Evolutionary conservation across 1,140 invertebrate genomes (phyloP).

Genomic region (Drosophila pseudoananassae): DNA sequence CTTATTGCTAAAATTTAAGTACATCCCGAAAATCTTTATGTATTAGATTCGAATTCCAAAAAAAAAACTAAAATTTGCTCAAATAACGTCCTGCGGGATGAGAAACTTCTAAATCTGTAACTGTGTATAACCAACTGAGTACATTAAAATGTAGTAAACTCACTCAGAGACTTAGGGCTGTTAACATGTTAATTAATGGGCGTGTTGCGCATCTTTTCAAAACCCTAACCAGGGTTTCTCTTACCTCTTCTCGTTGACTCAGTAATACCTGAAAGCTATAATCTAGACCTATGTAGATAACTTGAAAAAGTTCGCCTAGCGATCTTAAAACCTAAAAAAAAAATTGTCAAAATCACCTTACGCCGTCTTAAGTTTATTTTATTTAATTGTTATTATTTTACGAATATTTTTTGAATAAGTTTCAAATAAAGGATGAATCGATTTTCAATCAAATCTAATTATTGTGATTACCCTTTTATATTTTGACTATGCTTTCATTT

Average conservation of each 20-base stretch:
- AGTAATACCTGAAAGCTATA: slow-evolving; percentile 49
- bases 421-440: background rate
- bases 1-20: background rate
- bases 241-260: slow-evolving; percentile 29
- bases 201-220: slow-evolving; percentile 61
- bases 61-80: slow-evolving; percentile 29
- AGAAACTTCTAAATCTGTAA: slow-evolving; percentile 35
- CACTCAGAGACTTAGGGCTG: slow-evolving; percentile 80
- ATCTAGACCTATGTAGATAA: slow-evolving; percentile 42
- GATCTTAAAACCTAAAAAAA: slow-evolving; percentile 29
- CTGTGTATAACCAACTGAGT: slow-evolving; percentile 25
- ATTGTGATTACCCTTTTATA: slow-evolving; percentile 60
- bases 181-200: slow-evolving; percentile 74
- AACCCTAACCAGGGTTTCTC: slow-evolving; percentile 29
- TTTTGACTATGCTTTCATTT: slow-evolving; percentile 35
- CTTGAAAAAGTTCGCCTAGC: slow-evolving; percentile 57
- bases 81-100: slow-evolving; percentile 33
- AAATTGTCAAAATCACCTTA: slow-evolving; percentile 37
- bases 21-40: slow-evolving; percentile 5
- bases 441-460: slow-evolving; percentile 56
- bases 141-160: slow-evolving; percentile 57
- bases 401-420: slow-evolving; percentile 37
- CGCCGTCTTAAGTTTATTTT: slow-evolving; percentile 57
- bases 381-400: slow-evolving; percentile 45
- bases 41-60: slow-evolving; percentile 61